These are phyloP conservation scores for Pseudopipra pipra DNA, from an alignment of 2,113 vertebrate genomes.

Conservation along the genomic window DNA sequence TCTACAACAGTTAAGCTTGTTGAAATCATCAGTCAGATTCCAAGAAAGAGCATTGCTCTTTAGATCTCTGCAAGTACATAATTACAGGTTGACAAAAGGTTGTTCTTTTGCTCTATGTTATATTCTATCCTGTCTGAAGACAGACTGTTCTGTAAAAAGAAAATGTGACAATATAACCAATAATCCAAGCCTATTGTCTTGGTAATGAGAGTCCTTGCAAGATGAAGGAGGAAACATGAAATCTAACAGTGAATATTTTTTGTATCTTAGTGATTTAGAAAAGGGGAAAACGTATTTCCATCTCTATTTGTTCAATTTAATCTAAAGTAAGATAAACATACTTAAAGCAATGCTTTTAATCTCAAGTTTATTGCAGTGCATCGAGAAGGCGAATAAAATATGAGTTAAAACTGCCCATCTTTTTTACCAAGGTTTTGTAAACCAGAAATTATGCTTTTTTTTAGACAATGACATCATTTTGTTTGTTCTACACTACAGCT, in stretches of 20 bases:
- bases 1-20: background rate
- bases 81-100: background rate
- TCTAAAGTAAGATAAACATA: background rate
- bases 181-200: background rate
- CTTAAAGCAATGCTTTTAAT: background rate
- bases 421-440: background rate
- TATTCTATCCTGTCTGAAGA: background rate
- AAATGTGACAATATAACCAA: background rate
- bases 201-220: background rate
- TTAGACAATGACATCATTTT: background rate
- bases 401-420: background rate
- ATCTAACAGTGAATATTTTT: background rate
- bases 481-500: background rate
- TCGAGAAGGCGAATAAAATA: background rate
- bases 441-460: background rate
- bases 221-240: background rate
- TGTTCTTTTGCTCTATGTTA: background rate
- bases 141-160: background rate
- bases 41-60: constrained; percentile 26
- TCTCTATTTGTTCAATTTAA: background rate
- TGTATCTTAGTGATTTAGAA: background rate
- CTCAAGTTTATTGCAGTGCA: background rate
- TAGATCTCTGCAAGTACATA: background rate
- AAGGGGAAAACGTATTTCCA: background rate
- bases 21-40: background rate